A percentile compares a stretch with the other conserved stretches of the same genome.
Evolutionary conservation across 2,888 invertebrate species (phyloP).

Genomic region (Lumbricus terrestris): DNA sequence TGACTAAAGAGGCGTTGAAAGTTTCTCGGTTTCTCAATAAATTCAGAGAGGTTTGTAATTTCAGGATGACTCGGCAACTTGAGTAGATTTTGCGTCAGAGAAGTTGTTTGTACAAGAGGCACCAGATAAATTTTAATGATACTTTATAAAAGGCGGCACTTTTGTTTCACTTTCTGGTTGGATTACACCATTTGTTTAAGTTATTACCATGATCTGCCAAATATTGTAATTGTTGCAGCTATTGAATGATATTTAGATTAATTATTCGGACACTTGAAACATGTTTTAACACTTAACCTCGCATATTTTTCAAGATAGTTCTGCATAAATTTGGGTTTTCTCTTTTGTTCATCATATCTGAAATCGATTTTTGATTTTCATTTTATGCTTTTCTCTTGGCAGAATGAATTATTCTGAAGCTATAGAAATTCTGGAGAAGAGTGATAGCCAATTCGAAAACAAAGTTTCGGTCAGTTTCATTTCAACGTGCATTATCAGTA

Average conservation of each 20-base stretch:
- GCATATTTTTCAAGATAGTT: background rate
- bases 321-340: background rate
- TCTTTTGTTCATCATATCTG: background rate
- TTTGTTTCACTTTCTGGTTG: background rate
- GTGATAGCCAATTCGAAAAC: conserved; percentile 43
- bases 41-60: too few relatives aligned
- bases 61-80: background rate
- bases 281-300: too few relatives aligned
- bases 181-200: background rate
- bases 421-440: conserved; percentile 48
- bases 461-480: conserved; percentile 39
- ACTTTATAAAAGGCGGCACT: background rate
- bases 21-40: background rate
- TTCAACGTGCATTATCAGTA: too few relatives aligned
- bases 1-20: too few relatives aligned
- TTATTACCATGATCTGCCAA: background rate
- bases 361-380: background rate
- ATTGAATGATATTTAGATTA: background rate
- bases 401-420: conserved; percentile 58
- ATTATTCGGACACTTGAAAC: background rate
- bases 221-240: background rate
- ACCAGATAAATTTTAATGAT: background rate
- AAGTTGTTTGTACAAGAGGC: background rate
- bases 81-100: background rate
- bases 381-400: background rate